These are phyloP conservation scores for Limenitis camilla DNA, from an alignment of 2,888 invertebrate species.

Conservation along the genomic window DNA sequence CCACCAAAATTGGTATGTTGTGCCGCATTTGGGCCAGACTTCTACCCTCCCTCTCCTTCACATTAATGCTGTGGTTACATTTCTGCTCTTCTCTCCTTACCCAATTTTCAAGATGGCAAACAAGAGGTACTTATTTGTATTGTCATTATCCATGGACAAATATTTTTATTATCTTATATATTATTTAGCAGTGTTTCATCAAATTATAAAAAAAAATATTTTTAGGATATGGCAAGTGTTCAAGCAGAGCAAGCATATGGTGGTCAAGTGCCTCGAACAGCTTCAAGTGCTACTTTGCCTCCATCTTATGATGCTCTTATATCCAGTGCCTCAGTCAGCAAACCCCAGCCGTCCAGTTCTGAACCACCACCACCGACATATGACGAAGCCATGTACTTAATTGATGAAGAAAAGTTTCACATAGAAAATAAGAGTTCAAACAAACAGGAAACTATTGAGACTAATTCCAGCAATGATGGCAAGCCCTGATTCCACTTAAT, in stretches of 20 bases:
- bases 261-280: conserved; percentile 69
- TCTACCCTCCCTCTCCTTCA: no score
- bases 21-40: no score
- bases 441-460: conserved; percentile 59
- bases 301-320: conserved; percentile 78
- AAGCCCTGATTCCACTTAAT: conserved; percentile 37
- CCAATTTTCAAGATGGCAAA: no score
- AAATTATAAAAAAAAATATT: conserved; percentile 24
- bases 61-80: no score
- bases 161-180: no score
- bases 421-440: conserved; percentile 42
- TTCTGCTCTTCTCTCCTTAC: no score
- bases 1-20: no score
- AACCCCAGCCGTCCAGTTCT: conserved; percentile 64
- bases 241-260: conserved; percentile 72
- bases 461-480: conserved; percentile 41
- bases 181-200: no score
- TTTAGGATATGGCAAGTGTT: conserved; percentile 74
- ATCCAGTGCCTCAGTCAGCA: conserved; percentile 50
- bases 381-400: conserved; percentile 76
- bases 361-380: conserved; percentile 78
- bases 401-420: conserved; percentile 60
- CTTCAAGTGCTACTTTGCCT: conserved; percentile 75
- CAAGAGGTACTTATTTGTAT: no score
- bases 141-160: no score